Percentiles rank a stretch among this genome's conserved stretches.
Conservation (phyloP, 2,113 vertebrate species). For the Xenopus laevis region DNA sequence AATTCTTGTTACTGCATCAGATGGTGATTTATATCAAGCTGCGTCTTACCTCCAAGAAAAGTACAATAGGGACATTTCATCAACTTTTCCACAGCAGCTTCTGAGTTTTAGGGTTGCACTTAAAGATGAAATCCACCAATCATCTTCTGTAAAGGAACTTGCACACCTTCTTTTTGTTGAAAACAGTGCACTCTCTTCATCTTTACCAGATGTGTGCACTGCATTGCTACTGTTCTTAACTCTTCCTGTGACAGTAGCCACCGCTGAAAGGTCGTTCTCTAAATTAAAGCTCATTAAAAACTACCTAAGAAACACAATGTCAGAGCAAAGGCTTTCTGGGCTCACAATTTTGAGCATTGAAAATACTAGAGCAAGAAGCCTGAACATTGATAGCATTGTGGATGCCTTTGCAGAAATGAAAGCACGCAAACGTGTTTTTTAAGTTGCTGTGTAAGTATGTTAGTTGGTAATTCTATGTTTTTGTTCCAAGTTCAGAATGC, state of each 20-base stretch:
- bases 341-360: not conserved
- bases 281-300: not conserved
- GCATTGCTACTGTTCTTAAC: not conserved
- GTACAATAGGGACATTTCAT: not conserved
- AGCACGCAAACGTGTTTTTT: no score
- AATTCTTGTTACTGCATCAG: not conserved
- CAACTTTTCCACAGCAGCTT: not conserved
- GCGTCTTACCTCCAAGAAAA: not conserved
- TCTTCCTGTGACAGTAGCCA: constrained; percentile 8
- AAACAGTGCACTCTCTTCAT: not conserved
- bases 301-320: not conserved
- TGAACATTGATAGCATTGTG: no score
- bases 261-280: constrained; percentile 7
- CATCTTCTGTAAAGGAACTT: constrained; percentile 1
- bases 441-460: no score
- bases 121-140: not conserved
- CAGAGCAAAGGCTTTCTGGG: not conserved
- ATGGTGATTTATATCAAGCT: constrained; percentile 9
- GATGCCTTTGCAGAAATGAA: no score
- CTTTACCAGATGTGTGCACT: not conserved
- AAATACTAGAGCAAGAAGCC: not conserved
- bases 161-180: not conserved
- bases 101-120: not conserved
- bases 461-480: no score
- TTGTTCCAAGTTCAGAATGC: no score